Evolutionary conservation across 2,113 vertebrate species (phyloP).

Genomic region (Rhynchomys soricoides): DNA sequence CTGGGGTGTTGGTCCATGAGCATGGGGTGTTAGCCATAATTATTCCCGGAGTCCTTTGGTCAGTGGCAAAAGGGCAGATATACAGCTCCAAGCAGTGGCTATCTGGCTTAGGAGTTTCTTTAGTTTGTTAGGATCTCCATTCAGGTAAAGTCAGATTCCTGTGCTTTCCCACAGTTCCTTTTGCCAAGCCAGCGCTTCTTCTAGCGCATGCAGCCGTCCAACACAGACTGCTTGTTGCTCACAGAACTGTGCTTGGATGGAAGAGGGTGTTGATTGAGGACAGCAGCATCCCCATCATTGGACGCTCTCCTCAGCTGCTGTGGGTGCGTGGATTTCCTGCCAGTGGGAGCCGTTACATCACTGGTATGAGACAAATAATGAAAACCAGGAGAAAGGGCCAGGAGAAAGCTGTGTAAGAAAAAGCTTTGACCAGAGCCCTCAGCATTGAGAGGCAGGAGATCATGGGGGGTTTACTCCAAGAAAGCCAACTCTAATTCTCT

Average conservation of each 20-base stretch:
- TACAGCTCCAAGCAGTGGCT: neutral
- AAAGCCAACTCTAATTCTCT: conserved; percentile 2
- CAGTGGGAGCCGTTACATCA: conserved; percentile 52
- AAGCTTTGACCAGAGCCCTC: conserved; percentile 14
- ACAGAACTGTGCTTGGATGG: conserved; percentile 36
- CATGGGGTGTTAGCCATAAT: neutral
- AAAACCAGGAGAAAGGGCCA: neutral
- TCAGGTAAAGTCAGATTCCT: neutral
- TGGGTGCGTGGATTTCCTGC: conserved; percentile 54
- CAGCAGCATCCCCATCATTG: neutral
- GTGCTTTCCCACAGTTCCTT: too few relatives aligned
- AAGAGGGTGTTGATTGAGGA: neutral
- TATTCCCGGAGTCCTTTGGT: neutral
- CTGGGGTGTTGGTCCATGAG: neutral
- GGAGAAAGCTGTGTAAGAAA: neutral
- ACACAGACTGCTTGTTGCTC: neutral
- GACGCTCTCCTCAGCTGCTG: conserved; percentile 69
- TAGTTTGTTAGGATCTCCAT: neutral
- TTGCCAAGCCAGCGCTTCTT: neutral
- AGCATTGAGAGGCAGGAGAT: neutral
- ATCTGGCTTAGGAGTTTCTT: neutral
- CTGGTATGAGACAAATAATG: conserved; percentile 43
- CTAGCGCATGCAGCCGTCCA: too few relatives aligned
- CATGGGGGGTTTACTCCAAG: neutral
- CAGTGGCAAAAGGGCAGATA: neutral